These are phyloP conservation scores for Netelia melanura DNA, from an alignment of 2,888 invertebrate species.

Conservation along the genomic window DNA sequence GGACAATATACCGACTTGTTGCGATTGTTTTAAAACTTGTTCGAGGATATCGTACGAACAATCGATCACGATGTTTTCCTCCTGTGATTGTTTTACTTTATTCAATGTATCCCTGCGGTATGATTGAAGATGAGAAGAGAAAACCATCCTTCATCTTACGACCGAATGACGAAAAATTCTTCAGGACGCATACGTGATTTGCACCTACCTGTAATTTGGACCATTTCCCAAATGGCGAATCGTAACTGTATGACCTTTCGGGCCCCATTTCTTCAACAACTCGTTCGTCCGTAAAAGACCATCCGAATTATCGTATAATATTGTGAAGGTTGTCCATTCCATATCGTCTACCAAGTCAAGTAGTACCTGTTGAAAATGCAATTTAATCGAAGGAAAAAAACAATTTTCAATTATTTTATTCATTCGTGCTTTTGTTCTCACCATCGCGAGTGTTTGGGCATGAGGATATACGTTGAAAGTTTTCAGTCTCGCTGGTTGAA, in stretches of 20 bases:
- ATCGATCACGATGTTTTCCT: conserved; percentile 91
- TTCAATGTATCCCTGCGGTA: conserved; percentile 87
- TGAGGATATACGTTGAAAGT: conserved; percentile 91
- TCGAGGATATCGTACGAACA: conserved; percentile 88
- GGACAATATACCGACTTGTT: conserved; percentile 94
- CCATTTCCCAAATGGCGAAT: conserved; percentile 88
- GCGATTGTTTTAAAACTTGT: conserved; percentile 89
- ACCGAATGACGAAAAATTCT: conserved; percentile 77
- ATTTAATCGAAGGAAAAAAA: too few relatives aligned
- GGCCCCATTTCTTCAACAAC: conserved; percentile 89
- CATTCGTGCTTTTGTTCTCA: conserved; percentile 52
- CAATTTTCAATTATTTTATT: too few relatives aligned
- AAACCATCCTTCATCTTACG: neutral
- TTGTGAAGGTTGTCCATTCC: conserved; percentile 94
- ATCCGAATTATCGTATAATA: conserved; percentile 93
- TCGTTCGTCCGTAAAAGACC: conserved; percentile 90
- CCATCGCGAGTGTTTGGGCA: conserved; percentile 86
- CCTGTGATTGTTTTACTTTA: conserved; percentile 89
- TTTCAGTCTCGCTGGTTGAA: conserved; percentile 85
- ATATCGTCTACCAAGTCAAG: conserved; percentile 89
- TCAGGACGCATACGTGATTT: conserved; percentile 79
- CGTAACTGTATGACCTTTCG: conserved; percentile 86
- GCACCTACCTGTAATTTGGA: conserved; percentile 85
- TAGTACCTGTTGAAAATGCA: conserved; percentile 85
- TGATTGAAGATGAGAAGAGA: neutral